phyloP scores from a whole-genome alignment of 2,797 vertebrate genomes.

The Notoglanidium macrostoma region DNA sequence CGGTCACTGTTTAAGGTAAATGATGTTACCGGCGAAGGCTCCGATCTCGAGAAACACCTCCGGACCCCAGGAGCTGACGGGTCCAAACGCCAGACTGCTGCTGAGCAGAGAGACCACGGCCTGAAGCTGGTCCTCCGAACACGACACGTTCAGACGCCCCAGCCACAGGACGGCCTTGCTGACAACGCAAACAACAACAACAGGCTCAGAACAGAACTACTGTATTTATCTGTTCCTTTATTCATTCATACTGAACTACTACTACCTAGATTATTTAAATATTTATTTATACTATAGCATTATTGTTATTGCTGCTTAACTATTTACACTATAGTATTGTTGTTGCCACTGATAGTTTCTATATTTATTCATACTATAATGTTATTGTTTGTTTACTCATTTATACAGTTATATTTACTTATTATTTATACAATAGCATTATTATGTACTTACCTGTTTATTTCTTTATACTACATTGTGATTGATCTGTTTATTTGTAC shows the following conservation, averaged over 20 bases:
- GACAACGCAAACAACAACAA: slow-evolving; percentile 50
- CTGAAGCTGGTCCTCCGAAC: slow-evolving; percentile 76
- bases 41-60: slow-evolving; percentile 80
- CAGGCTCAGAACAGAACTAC: neutral
- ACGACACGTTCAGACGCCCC: slow-evolving; percentile 71
- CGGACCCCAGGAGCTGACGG: slow-evolving; percentile 72
- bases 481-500: neutral
- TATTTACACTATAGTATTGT: neutral
- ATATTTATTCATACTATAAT: neutral
- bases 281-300: neutral
- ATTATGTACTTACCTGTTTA: no score
- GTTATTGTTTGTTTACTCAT: no score
- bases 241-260: neutral
- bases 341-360: no score
- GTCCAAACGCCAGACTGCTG: slow-evolving; percentile 72
- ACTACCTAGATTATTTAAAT: neutral
- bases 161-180: slow-evolving; percentile 79
- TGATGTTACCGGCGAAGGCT: slow-evolving; percentile 72
- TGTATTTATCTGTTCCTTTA: neutral
- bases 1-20: neutral
- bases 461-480: neutral
- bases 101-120: slow-evolving; percentile 67
- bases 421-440: neutral
- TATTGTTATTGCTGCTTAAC: no score
- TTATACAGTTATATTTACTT: neutral